Conservation (phyloP, 2,797 vertebrate genomes). For the Halcyon smyrnensis region DNA sequence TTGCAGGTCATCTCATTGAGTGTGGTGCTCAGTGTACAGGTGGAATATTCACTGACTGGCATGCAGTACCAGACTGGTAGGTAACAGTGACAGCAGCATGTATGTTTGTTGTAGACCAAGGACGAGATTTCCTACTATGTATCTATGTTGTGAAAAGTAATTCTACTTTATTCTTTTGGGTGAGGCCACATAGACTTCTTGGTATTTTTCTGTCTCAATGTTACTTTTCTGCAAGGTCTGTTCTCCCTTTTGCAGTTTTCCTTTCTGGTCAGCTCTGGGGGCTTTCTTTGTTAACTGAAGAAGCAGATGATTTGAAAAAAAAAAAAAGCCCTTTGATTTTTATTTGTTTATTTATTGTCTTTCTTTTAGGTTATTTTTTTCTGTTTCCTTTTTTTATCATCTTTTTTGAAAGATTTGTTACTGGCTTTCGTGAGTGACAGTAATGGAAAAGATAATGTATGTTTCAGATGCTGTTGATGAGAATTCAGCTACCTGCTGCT, state of each 20-base stretch:
- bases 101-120: background rate
- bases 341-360: background rate
- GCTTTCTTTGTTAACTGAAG: background rate
- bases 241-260: background rate
- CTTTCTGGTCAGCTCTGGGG: background rate
- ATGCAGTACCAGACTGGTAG: conserved; percentile 86
- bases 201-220: fast-evolving
- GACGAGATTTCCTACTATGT: background rate
- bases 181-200: background rate
- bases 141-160: background rate
- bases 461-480: background rate
- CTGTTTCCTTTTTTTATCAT: background rate
- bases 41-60: conserved; percentile 90
- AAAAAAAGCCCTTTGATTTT: background rate
- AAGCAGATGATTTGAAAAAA: background rate
- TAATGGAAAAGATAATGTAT: background rate
- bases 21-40: conserved; percentile 88
- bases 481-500: background rate
- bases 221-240: background rate
- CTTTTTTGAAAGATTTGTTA: background rate
- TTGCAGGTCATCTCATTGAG: conserved; percentile 89
- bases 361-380: background rate
- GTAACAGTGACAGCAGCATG: background rate
- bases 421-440: background rate
- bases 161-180: background rate